Evolutionary conservation across 2,797 vertebrate genomes (phyloP).

Genomic region (Mormyrops boulengeri): DNA sequence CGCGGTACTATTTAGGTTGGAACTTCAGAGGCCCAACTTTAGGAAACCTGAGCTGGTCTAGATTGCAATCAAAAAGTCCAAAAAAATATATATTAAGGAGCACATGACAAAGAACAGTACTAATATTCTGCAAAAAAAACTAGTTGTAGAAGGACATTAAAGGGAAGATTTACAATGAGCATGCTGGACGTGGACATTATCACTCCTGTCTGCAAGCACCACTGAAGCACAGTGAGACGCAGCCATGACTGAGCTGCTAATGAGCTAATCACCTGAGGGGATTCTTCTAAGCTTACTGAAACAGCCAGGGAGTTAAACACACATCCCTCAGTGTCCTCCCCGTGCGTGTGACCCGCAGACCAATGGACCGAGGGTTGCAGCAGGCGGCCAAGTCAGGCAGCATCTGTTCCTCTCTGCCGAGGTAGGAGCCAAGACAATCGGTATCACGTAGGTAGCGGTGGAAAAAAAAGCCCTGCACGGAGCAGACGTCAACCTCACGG

Average conservation of each 20-base stretch:
- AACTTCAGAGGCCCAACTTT: conserved; percentile 55
- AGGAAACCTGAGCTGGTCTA: conserved; percentile 57
- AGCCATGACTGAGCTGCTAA: conserved; percentile 48
- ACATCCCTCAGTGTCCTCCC: conserved; percentile 47
- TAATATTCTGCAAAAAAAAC: conserved; percentile 52
- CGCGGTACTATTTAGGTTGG: conserved; percentile 58
- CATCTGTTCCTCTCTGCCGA: conserved; percentile 52
- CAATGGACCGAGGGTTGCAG: conserved; percentile 48
- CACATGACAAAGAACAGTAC: conserved; percentile 49
- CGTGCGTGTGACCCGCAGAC: conserved; percentile 51
- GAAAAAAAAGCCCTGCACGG: conserved; percentile 39
- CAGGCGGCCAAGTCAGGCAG: conserved; percentile 50
- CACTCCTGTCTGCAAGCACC: background rate
- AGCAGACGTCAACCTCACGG: conserved; percentile 24
- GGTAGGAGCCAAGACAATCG: conserved; percentile 47
- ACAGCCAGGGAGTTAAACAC: conserved; percentile 59
- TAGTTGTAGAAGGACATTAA: conserved; percentile 25
- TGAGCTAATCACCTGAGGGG: conserved; percentile 65
- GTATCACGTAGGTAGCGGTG: conserved; percentile 45
- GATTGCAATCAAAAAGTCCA: conserved; percentile 59
- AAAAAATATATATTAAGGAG: conserved; percentile 57
- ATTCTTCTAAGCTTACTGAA: conserved; percentile 62
- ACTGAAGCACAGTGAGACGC: conserved; percentile 19
- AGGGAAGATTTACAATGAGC: conserved; percentile 19
- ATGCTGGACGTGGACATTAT: conserved; percentile 5